These are phyloP conservation scores for Rhea pennata DNA, from an alignment of 2,113 vertebrate species.

Conservation along the genomic window DNA sequence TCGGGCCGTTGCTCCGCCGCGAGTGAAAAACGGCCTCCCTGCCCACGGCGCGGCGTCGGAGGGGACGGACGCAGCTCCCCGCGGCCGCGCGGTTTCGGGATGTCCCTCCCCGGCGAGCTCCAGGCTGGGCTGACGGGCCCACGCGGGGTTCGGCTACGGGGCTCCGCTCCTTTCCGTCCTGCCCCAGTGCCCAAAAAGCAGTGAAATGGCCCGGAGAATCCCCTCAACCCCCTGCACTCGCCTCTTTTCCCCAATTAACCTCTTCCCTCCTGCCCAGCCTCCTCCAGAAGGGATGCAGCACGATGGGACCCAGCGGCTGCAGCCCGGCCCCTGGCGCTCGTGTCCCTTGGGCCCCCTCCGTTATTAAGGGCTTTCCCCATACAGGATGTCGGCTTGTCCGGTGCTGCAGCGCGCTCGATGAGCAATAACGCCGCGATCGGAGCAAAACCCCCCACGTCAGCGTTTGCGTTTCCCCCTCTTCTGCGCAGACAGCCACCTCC, in stretches of 20 bases:
- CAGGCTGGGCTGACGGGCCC: no score
- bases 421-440: neutral
- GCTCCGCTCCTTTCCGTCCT: neutral
- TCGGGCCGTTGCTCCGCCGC: neutral
- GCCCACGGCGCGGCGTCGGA: neutral
- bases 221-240: no score
- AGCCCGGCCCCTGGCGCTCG: neutral
- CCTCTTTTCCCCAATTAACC: neutral
- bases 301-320: neutral
- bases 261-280: neutral
- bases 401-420: neutral
- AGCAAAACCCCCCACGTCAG: neutral
- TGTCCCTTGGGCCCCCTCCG: neutral
- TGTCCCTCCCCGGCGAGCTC: neutral
- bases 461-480: neutral
- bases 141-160: no score
- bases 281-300: neutral
- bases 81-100: rapidly evolving
- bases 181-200: no score
- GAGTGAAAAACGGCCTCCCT: neutral
- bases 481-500: neutral
- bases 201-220: no score
- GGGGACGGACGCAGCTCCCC: neutral
- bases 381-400: neutral
- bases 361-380: neutral